These are phyloP conservation scores for Luscinia megarhynchos DNA, from an alignment of 2,797 vertebrate genomes.

Conservation along the genomic window DNA sequence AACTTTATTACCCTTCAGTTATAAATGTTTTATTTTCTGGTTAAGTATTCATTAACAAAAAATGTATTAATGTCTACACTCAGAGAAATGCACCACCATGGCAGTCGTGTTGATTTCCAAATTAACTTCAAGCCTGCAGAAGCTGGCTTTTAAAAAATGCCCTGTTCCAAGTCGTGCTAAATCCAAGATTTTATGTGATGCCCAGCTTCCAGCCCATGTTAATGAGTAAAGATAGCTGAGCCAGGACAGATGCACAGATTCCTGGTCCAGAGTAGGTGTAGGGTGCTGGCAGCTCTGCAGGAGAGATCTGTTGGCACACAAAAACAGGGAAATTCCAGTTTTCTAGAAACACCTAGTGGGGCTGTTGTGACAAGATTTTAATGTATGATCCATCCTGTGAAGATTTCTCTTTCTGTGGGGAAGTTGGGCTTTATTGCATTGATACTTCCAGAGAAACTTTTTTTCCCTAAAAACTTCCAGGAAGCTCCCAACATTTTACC, in stretches of 20 bases:
- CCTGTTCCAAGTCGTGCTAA: not conserved
- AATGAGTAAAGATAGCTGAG: not conserved
- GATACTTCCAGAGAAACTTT: not conserved
- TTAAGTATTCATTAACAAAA: not conserved
- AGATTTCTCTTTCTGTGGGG: not conserved
- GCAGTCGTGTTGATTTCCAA: not conserved
- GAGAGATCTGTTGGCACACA: not conserved
- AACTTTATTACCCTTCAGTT: not conserved
- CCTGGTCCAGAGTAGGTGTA: not conserved
- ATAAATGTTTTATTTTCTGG: not conserved
- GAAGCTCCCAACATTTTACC: not conserved
- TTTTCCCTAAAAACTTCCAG: not conserved
- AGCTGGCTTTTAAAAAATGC: not conserved
- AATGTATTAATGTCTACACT: not conserved
- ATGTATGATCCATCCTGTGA: not conserved
- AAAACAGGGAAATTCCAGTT: not conserved
- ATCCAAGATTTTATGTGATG: not conserved
- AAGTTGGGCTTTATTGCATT: not conserved
- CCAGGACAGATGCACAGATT: not conserved
- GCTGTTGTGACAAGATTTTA: not conserved
- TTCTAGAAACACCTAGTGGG: not conserved
- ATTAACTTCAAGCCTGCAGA: not conserved
- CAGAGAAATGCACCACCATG: not conserved
- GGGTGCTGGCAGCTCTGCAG: not conserved
- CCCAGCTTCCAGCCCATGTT: not conserved